These are phyloP conservation scores for Meloidogyne chitwoodi DNA, from an alignment of 1,140 invertebrate species.

Conservation along the genomic window DNA sequence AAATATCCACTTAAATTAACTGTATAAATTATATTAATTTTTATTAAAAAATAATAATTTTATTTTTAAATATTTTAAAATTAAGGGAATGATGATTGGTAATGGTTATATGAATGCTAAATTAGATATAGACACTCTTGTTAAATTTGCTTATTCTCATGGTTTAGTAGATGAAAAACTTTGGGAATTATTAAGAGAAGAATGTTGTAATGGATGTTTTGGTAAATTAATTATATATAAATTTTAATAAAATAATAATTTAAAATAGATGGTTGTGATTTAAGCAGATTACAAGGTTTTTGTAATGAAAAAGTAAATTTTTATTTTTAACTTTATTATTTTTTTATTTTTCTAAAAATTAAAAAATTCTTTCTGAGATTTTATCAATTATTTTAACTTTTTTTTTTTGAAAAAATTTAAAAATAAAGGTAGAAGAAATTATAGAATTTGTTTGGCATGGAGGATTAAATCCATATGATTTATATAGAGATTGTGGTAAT, in stretches of 20 bases:
- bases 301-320: neutral
- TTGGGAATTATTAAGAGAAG: slow-evolving; percentile 42
- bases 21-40: neutral
- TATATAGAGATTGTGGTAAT: slow-evolving; percentile 48
- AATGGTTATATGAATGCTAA: slow-evolving; percentile 50
- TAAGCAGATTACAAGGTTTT: neutral
- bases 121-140: slow-evolving; percentile 46
- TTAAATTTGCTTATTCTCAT: slow-evolving; percentile 49
- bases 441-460: slow-evolving; percentile 48
- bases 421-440: slow-evolving; percentile 42
- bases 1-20: slow-evolving; percentile 23
- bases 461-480: slow-evolving; percentile 49
- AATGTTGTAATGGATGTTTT: slow-evolving; percentile 41
- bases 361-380: slow-evolving; percentile 30
- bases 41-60: neutral
- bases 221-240: neutral
- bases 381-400: slow-evolving; percentile 32
- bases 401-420: slow-evolving; percentile 26
- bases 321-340: too few species aligned
- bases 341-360: neutral
- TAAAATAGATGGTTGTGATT: neutral
- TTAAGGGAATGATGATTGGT: slow-evolving; percentile 52
- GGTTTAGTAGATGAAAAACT: slow-evolving; percentile 52
- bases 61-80: neutral
- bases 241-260: neutral